A percentile compares a stretch with the other conserved stretches of the same genome.
Conservation (phyloP, 2,888 invertebrate species). For the Habrosyne pyritoides region DNA sequence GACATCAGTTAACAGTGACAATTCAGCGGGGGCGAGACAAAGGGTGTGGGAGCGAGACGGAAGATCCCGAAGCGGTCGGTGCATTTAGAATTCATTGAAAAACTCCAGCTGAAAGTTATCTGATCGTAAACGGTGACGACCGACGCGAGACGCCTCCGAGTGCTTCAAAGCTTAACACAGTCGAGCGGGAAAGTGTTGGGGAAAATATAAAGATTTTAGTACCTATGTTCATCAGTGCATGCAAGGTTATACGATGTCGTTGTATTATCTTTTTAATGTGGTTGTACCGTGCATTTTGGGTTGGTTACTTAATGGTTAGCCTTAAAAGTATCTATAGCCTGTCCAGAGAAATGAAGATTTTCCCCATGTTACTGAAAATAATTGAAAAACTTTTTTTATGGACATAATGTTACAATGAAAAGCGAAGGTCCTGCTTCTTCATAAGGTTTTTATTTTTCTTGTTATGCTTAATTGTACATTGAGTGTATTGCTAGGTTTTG, state of each 20-base stretch:
- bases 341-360: neutral
- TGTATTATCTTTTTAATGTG: neutral
- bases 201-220: slow-evolving; percentile 2
- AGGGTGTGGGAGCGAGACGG: slow-evolving; percentile 20
- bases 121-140: slow-evolving; percentile 67
- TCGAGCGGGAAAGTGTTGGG: slow-evolving; percentile 9
- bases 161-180: slow-evolving; percentile 6
- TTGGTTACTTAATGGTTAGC: too few relatives aligned
- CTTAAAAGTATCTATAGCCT: too few relatives aligned
- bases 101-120: slow-evolving; percentile 79
- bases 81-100: slow-evolving; percentile 84
- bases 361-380: too few relatives aligned
- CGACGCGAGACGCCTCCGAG: slow-evolving; percentile 14
- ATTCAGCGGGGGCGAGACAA: slow-evolving; percentile 32
- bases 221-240: neutral
- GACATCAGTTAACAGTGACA: slow-evolving; percentile 45
- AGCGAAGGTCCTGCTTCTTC: too few relatives aligned
- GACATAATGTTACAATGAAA: too few relatives aligned
- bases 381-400: too few relatives aligned
- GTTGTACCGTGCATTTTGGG: neutral
- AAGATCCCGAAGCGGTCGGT: slow-evolving; percentile 32
- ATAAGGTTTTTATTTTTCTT: too few relatives aligned
- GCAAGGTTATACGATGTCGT: neutral
- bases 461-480: too few relatives aligned
- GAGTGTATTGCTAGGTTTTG: too few relatives aligned